phyloP scores from a whole-genome alignment of 2,113 vertebrate species.

The Edolisoma coerulescens region DNA sequence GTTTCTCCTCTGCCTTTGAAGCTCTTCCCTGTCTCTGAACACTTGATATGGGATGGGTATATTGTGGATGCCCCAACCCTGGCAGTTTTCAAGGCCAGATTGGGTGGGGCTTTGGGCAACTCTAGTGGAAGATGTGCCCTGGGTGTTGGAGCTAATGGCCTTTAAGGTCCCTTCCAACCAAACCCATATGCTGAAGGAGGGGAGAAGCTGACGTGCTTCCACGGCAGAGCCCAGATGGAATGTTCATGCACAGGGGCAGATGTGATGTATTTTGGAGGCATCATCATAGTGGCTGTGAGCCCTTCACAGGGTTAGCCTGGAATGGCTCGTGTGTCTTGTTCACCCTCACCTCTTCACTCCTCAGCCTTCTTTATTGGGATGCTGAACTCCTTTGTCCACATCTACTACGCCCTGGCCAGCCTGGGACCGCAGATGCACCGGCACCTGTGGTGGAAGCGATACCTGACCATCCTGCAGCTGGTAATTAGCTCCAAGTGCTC shows the following conservation, averaged over 20 bases:
- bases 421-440: slow-evolving; percentile 69
- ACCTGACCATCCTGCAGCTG: slow-evolving; percentile 79
- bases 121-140: neutral
- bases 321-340: neutral
- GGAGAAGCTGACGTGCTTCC: neutral
- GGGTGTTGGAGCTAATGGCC: neutral
- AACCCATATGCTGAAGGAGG: neutral
- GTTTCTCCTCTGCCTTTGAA: neutral
- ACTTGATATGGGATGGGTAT: neutral
- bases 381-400: slow-evolving; percentile 77
- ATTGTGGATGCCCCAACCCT: neutral
- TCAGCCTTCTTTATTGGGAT: slow-evolving; percentile 76
- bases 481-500: slow-evolving; percentile 46
- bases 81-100: neutral
- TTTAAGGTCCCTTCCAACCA: neutral
- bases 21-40: neutral
- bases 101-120: neutral
- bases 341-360: neutral
- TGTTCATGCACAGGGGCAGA: neutral
- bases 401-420: slow-evolving; percentile 73
- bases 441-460: slow-evolving; percentile 78
- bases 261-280: neutral
- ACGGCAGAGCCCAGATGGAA: neutral
- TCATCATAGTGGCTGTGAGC: neutral
- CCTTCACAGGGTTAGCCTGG: neutral